Base-by-base conservation (phyloP, 2,888 invertebrate genomes). In the Campoletis raptor region DNA sequence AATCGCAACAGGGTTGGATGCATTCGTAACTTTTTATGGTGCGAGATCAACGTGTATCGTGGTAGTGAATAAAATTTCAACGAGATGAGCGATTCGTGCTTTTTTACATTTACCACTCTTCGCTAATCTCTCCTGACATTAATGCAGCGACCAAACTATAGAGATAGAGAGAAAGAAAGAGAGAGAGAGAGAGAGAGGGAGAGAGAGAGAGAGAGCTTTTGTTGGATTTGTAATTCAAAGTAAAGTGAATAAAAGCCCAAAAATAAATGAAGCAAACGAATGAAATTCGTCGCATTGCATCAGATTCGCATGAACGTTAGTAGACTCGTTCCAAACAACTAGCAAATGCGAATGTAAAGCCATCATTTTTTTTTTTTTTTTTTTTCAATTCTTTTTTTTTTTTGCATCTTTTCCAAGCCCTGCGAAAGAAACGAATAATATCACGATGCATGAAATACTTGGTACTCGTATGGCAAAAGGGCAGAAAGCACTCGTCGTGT, bases 281-380 rank as follows among this genome's bases (percentile, higher is more conserved):
- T 2, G 9, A 30, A 61, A 30, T 61, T 30, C 30, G 57, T 61
- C 30, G 12, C 30, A 57, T 57, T 24, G 10, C 57, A 57, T 24
- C 10, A 57, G n/a, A 57, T 24, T 57, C 57, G n/a, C n/a, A 10
- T 10, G 10, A 57, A 24, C 24, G 30, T 61, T 30, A 61, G 30
- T 24, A 12, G 24, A 24, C 24, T 15, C 15, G 24, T 61, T 8
- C 15, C 74, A 37, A 74, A 69, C 57, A 45, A 48, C 24, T 66
- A 15, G 66, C 72, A 24, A 37, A 77, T 64, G 24, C 48, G n/a
- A 24, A 21, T 18, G 30, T 40, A 67, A 73, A 24, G 61, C 57
- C 66, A 72, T 52, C 52, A 66, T 81, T 81, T 85, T 72, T 36
- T 37, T 52, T 66, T 57, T 70, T 57, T n/a, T 76, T n/a, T n/a